Evolutionary conservation across 1,140 invertebrate genomes (phyloP), one percentile per base, ranked within the genome.

Genomic region (Drosophila melanica): DNA sequence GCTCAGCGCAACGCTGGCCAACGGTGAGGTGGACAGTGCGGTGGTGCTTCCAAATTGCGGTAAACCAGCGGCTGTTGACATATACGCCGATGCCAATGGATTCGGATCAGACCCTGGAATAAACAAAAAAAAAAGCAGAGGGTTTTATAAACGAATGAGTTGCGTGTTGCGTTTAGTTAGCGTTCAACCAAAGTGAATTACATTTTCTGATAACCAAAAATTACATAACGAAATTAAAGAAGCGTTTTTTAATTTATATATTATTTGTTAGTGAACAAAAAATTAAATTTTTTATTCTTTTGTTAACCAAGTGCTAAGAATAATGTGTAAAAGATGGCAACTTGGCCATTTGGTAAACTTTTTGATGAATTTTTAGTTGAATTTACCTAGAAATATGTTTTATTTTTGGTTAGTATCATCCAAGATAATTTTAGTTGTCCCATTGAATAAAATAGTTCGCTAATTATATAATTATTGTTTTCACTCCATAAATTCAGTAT

Each of bases 1-100:
- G 54, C 94, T 94, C 42, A 95, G 92, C 51, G 94, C 92, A 23
- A 93, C 94, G 55, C 93, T 95, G 65, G 94, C 93, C 69, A 95
- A 58, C 45, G 91, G 91, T 33, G 91, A 91, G 54, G 91, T 75
- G 66, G 91, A 85, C 62, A 92, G 76, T 50, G 90, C 76, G 58
- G 82, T 67, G 58, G 80, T 73, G 53, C 67, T 92, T 30, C 90
- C 81, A 77, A 92, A 92, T 85, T 91, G 90, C 78, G 90, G 91
- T 79, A 92, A 74, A 57, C 89, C 81, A 66, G 89, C 75, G 73
- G 89, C 82, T 78, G 90, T 77, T 79, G 91, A 91, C 90, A 92
- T 90, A 75, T 92, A 92, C 30, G 91, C 90, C 62, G 91, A 91
- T 68, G 91, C 82, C 73, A 92, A 80, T 57, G 89, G 77, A 84